Evolutionary conservation across 1,140 invertebrate species (phyloP).

Genomic region (Drosophila chauvacae): DNA sequence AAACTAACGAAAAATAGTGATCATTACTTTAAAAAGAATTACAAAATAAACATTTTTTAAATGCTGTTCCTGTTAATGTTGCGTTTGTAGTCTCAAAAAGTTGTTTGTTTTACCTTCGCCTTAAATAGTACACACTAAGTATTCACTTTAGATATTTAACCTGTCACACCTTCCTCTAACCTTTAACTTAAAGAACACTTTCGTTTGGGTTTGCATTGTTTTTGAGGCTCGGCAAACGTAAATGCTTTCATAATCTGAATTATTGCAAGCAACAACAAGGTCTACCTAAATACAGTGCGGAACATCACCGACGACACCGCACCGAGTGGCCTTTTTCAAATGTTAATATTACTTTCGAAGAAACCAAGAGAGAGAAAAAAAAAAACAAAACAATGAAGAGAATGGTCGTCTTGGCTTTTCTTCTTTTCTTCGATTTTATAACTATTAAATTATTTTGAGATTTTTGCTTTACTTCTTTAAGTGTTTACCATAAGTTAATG

Average conservation of each 20-base stretch:
- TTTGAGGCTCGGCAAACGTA: slow-evolving; percentile 54
- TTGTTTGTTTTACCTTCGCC: slow-evolving; percentile 53
- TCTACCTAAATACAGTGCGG: slow-evolving; percentile 21
- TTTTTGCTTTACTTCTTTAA: slow-evolving; percentile 33
- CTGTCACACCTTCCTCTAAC: slow-evolving; percentile 16
- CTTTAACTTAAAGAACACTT: slow-evolving; percentile 52
- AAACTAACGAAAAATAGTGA: slow-evolving; percentile 52
- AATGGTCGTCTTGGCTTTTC: slow-evolving; percentile 24
- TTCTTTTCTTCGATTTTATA: slow-evolving; percentile 42
- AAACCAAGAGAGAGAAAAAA: slow-evolving; percentile 7
- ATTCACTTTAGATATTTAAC: slow-evolving; percentile 35
- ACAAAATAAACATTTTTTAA: slow-evolving; percentile 81
- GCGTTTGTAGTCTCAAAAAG: slow-evolving; percentile 82
- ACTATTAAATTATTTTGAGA: slow-evolving; percentile 63
- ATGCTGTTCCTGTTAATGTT: slow-evolving; percentile 83
- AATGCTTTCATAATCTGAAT: slow-evolving; percentile 52
- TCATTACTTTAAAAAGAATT: slow-evolving; percentile 52
- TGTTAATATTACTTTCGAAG: slow-evolving; percentile 27
- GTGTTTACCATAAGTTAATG: slow-evolving; percentile 34
- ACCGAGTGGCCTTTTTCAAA: background rate
- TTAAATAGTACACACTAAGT: slow-evolving; percentile 35
- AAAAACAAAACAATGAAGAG: slow-evolving; percentile 30
- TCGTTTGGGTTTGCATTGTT: slow-evolving; percentile 41
- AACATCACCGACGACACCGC: background rate
- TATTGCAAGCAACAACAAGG: slow-evolving; percentile 33